Evolutionary conservation across 2,113 vertebrate genomes (phyloP).

Genomic region (Cettia cetti): DNA sequence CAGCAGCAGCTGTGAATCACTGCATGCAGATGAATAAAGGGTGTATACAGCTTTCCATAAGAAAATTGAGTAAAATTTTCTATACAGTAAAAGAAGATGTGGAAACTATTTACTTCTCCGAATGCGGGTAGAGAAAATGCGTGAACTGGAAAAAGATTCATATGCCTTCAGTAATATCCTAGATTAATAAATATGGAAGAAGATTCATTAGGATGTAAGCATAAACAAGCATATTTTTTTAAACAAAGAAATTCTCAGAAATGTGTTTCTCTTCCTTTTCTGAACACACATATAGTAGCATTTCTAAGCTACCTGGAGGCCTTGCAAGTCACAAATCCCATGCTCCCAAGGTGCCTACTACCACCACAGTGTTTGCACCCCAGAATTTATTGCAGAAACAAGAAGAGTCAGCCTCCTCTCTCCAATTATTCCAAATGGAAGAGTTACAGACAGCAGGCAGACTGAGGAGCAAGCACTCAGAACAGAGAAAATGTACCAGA

Average conservation of each 20-base stretch:
- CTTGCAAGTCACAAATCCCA: background rate
- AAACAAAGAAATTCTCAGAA: background rate
- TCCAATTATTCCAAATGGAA: background rate
- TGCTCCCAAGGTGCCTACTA: background rate
- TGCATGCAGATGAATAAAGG: constrained; percentile 7
- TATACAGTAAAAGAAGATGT: background rate
- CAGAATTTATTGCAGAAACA: background rate
- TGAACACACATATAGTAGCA: background rate
- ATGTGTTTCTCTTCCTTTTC: background rate
- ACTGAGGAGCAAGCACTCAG: background rate
- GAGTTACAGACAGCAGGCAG: background rate
- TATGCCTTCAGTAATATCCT: background rate
- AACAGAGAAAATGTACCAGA: background rate
- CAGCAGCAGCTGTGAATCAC: background rate
- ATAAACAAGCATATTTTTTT: background rate
- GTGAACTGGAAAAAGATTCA: background rate
- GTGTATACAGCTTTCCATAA: background rate
- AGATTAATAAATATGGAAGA: background rate
- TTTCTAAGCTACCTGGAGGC: background rate
- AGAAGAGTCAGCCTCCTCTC: background rate
- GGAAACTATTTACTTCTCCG: background rate
- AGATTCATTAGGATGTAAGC: background rate
- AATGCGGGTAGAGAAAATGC: background rate
- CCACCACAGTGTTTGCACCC: background rate
- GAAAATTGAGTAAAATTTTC: background rate